Percentiles rank a stretch among this genome's conserved stretches.
Conservation (phyloP, 2,888 invertebrate genomes). For the Caenorhabditis parvicauda region DNA sequence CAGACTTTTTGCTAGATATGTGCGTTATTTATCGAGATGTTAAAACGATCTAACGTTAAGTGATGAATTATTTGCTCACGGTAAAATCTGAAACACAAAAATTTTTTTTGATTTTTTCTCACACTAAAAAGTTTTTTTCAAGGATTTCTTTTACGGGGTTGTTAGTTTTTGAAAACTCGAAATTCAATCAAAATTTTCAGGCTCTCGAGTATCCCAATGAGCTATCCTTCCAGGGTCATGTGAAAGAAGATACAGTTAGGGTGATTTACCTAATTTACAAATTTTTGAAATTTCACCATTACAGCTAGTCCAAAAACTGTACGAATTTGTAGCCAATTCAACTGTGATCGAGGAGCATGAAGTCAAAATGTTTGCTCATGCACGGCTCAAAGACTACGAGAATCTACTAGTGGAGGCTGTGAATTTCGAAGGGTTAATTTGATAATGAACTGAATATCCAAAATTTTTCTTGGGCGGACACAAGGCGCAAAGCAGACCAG, state of each 20-base stretch:
- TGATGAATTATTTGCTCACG: too few relatives aligned
- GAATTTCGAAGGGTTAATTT: slow-evolving; percentile 61
- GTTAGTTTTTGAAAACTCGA: background rate
- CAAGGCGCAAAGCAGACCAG: too few relatives aligned
- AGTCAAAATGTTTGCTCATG: slow-evolving; percentile 45
- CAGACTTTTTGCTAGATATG: too few relatives aligned
- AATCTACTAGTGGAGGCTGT: slow-evolving; percentile 63
- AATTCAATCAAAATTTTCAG: slow-evolving; percentile 63
- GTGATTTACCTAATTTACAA: slow-evolving; percentile 16
- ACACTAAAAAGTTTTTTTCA: background rate
- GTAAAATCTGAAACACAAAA: too few relatives aligned
- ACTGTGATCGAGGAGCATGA: slow-evolving; percentile 58
- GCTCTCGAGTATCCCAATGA: slow-evolving; percentile 75
- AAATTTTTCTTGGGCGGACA: too few relatives aligned
- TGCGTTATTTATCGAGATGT: background rate
- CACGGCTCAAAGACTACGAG: slow-evolving; percentile 64
- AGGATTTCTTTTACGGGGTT: background rate
- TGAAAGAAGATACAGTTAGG: slow-evolving; percentile 56
- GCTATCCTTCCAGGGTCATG: slow-evolving; percentile 70
- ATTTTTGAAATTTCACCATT: background rate
- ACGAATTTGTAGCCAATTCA: slow-evolving; percentile 62
- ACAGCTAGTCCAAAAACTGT: slow-evolving; percentile 58
- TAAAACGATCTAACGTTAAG: too few relatives aligned
- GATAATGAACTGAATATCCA: too few relatives aligned
- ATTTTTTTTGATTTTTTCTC: too few relatives aligned